Base-by-base conservation (phyloP, 1,140 invertebrate species). In the Megathymus violae region DNA sequence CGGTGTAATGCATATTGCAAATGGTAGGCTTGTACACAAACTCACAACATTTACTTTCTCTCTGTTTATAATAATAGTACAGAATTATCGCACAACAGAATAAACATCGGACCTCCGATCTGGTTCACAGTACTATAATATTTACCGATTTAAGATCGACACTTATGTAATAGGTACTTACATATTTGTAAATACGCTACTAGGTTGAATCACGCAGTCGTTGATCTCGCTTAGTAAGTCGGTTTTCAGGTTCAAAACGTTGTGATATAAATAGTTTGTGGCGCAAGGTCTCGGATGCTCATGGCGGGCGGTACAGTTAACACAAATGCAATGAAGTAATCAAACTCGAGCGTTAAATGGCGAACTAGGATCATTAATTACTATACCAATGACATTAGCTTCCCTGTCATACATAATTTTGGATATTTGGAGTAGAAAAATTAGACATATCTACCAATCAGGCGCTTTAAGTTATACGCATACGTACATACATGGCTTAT, bases 221-320 rank as follows among this genome's bases (percentile, higher is more conserved):
- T 34, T 48, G 46, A 34, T 34, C 46, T 34, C 25, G 22, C 6
- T 48, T 34, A 6, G 46, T 48, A 34, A 48, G 34, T 15, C 31
- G 48, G 15, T 36, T 51, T 51, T 51, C 15, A 38, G 48, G 31
- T 51, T 38, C 16, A n/a, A 15, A 54, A 41, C 51, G 16, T 34
- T 36, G 46, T 51, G 41, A n/a, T 60, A 66, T 47, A 51, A 60
- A 66, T 66, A 66, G 64, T 61, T 58, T 44, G 56, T 65, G 15
- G 64, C 56, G 31, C 64, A 66, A 66, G 56, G 64, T 60, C 56
- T 58, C 36, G 17, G 17, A 27, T 50, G 41, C 34, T 36, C 31
- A 38, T 51, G 48, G 14, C 48, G 48, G 17, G 15, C 47, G 31
- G 27, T 34, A 27, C 14, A 51, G 34, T 51, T 17, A 51, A 64